Percentiles rank a stretch among this genome's conserved stretches.
These are phyloP conservation scores for Sphaerophoria taeniata DNA, from an alignment of 2,888 invertebrate species.

Conservation along the genomic window DNA sequence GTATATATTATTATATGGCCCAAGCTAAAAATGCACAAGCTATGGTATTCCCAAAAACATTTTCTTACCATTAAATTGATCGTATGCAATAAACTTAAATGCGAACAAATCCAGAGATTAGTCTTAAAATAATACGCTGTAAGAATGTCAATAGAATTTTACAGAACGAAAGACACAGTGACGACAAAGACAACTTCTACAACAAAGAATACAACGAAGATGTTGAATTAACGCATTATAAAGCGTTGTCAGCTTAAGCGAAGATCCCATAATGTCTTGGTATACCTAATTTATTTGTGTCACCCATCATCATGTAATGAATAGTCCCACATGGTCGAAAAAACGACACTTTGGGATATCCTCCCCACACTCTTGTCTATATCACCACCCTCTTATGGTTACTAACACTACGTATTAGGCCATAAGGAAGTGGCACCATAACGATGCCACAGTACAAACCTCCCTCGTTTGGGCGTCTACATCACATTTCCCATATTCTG, in stretches of 20 bases:
- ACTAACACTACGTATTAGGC: neutral
- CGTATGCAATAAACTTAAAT: slow-evolving; percentile 30
- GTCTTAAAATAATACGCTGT: slow-evolving; percentile 57
- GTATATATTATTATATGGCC: no score
- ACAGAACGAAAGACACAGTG: slow-evolving; percentile 30
- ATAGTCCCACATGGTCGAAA: slow-evolving; percentile 69
- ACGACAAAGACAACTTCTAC: no score
- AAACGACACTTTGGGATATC: slow-evolving; percentile 31
- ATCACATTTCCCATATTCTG: no score
- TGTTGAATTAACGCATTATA: slow-evolving; percentile 64
- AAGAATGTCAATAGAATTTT: slow-evolving; percentile 63
- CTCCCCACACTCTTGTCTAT: neutral
- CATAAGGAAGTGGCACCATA: slow-evolving; percentile 17
- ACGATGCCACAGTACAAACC: slow-evolving; percentile 26
- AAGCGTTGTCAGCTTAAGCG: slow-evolving; percentile 63
- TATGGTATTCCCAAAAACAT: neutral
- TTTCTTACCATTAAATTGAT: slow-evolving; percentile 37
- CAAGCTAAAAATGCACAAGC: no score
- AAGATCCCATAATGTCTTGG: slow-evolving; percentile 65
- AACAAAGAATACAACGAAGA: no score
- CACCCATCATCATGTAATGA: slow-evolving; percentile 71
- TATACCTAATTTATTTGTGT: slow-evolving; percentile 68
- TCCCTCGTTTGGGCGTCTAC: neutral
- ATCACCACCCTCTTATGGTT: slow-evolving; percentile 48
- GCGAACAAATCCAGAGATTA: slow-evolving; percentile 64